A percentile compares a stretch with the other conserved stretches of the same genome.
Evolutionary conservation across 2,113 vertebrate genomes (phyloP).

Genomic region (Hipposideros armiger): DNA sequence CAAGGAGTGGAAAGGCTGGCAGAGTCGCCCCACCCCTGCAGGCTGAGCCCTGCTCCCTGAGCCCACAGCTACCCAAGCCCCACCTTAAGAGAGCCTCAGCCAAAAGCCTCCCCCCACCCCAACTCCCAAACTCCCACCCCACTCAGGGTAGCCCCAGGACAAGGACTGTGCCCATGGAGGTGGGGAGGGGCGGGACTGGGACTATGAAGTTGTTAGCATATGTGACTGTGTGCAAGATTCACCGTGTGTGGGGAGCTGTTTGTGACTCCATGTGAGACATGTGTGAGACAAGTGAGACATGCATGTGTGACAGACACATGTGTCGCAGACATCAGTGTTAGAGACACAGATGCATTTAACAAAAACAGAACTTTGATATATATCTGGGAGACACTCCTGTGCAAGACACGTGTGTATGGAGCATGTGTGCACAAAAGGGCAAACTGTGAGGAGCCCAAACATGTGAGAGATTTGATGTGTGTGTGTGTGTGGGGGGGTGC

Average conservation of each 20-base stretch:
- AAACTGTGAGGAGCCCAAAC: background rate
- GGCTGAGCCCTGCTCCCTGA: background rate
- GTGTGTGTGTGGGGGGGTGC: too few species aligned
- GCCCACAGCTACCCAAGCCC: background rate
- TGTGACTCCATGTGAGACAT: background rate
- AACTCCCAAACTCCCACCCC: too few species aligned
- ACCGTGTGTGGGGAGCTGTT: accelerated
- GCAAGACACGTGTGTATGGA: background rate
- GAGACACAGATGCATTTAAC: background rate
- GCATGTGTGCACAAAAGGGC: background rate
- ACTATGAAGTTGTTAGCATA: accelerated
- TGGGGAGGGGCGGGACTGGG: background rate
- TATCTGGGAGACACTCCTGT: background rate
- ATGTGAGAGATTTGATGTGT: too few species aligned
- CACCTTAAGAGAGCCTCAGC: background rate
- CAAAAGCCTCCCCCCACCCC: too few species aligned
- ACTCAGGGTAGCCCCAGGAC: background rate
- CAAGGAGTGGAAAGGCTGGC: too few species aligned
- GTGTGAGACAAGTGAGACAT: background rate
- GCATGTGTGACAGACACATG: background rate
- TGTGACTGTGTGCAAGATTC: background rate
- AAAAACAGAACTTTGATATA: background rate
- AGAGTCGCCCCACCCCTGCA: background rate
- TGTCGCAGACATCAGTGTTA: background rate
- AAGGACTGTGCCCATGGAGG: background rate